Evolutionary conservation across 2,888 invertebrate species (phyloP), one percentile per base, ranked within the genome.

Genomic region (Poecilus cupreus): DNA sequence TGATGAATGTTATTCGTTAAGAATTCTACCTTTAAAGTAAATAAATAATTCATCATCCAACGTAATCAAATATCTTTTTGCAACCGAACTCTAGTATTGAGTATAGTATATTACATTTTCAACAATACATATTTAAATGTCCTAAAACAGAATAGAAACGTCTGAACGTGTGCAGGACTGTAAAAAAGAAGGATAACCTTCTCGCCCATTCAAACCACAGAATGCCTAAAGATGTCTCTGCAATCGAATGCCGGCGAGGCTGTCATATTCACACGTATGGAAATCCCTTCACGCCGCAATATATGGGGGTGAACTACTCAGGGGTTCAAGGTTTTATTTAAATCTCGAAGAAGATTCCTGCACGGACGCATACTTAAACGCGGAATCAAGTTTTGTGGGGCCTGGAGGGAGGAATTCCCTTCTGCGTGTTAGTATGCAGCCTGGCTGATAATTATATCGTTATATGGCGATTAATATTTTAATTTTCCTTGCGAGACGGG

Each of bases 181-280:
- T 60, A 32, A 60, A 60, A 60, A 68, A 68, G 18, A 16, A 32
- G 64, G 39, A 68, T 68, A 32, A 18, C 37, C 46, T 10, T 46
- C n/a, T 46, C 46, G 3, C 60, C 60, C 13, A 60, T 70, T 43
- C 20, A 70, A 37, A 16, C 37, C 43, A 13, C 51, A 18, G 37
- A 37, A 68, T 68, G 37, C 39, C 64, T 60, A 32, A 68, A 68
- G 64, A 68, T 68, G 64, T 37, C 60, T 54, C 68, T 20, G 24
- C 46, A 46, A 72, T 72, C 46, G 75, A 75, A 75, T 32, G 51
- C 51, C 51, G 22, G 18, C 51, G 22, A n/a, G 51, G 68, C 80
- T 80, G 80, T 80, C 80, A 80, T 80, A 80, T 70, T 72, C 80
- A 80, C 80, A 80, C 72, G 72, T 68, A 72, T 80, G 80, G 51